These are phyloP conservation scores for Meganola albula DNA, from an alignment of 2,888 invertebrate species.

Conservation along the genomic window DNA sequence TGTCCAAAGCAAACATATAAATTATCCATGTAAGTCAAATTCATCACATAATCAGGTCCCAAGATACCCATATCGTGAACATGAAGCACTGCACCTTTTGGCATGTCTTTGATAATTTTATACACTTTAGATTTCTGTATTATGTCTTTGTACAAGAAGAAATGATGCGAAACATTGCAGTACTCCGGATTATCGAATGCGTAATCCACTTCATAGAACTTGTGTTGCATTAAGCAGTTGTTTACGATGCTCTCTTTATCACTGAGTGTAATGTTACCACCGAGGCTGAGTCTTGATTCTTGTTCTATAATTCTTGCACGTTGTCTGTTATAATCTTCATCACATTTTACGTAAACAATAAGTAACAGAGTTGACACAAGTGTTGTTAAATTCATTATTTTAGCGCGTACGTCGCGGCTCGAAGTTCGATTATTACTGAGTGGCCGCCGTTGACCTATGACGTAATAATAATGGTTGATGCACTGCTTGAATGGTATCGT, in stretches of 20 bases:
- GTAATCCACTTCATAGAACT: conserved; percentile 71
- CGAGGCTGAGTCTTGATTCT: conserved; percentile 67
- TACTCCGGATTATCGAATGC: conserved; percentile 73
- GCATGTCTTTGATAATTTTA: conserved; percentile 81
- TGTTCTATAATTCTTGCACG: conserved; percentile 63
- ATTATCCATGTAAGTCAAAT: conserved; percentile 79
- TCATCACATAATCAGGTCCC: conserved; percentile 79
- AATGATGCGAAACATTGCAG: conserved; percentile 82
- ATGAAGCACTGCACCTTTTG: conserved; percentile 86
- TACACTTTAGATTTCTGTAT: conserved; percentile 82
- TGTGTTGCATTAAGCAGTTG: conserved; percentile 76
- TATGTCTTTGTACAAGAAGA: conserved; percentile 76
- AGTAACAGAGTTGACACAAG: not conserved
- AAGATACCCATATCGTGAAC: conserved; percentile 82
- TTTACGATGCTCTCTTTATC: conserved; percentile 73
- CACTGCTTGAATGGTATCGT: no score
- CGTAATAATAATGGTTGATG: no score
- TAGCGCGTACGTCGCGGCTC: conserved; percentile 5
- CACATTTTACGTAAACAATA: conserved; percentile 19
- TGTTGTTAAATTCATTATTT: conserved; percentile 9
- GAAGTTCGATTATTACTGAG: no score
- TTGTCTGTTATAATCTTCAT: conserved; percentile 34
- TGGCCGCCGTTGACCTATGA: no score
- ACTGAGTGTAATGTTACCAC: conserved; percentile 68
- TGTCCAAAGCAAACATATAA: conserved; percentile 72